A percentile compares a stretch with the other conserved stretches of the same genome.
phyloP scores from a whole-genome alignment of 2,797 vertebrate species.

The Xyrichtys novacula region DNA sequence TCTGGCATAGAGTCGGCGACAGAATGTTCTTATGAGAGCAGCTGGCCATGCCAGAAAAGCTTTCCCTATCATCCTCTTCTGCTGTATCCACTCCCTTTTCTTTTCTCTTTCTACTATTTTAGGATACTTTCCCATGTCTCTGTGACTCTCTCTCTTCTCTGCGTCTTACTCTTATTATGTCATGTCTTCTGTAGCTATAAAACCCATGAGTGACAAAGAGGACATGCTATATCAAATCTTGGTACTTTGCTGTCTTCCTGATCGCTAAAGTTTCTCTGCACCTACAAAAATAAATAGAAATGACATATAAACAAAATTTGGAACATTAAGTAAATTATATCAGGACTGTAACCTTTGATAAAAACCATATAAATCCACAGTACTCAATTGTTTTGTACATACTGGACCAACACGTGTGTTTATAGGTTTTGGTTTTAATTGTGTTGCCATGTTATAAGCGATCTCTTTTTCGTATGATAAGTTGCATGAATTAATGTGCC shows the following conservation, averaged over 20 bases:
- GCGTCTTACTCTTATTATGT: constrained; percentile 12
- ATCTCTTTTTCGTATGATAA: constrained; percentile 1
- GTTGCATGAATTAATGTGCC: constrained; percentile 9
- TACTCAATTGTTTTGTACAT: too few relatives aligned
- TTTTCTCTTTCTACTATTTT: constrained; percentile 22
- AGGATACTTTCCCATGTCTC: constrained; percentile 13
- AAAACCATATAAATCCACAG: too few relatives aligned
- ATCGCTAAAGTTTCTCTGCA: constrained; percentile 71
- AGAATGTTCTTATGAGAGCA: constrained; percentile 75
- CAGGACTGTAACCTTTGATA: too few relatives aligned
- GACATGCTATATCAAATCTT: constrained; percentile 72
- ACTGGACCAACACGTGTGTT: too few relatives aligned
- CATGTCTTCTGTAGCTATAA: constrained; percentile 73
- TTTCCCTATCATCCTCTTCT: constrained; percentile 48
- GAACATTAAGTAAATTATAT: too few relatives aligned
- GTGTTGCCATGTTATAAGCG: background rate
- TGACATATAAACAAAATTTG: constrained; percentile 48
- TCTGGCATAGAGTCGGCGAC: constrained; percentile 67
- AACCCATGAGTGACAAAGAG: constrained; percentile 73
- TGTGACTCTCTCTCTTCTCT: constrained; percentile 25
- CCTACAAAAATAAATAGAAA: constrained; percentile 60
- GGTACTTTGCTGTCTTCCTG: constrained; percentile 68
- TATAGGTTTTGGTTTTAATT: too few relatives aligned
- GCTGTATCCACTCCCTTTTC: constrained; percentile 45
- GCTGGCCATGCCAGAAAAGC: constrained; percentile 68